Base-by-base conservation (phyloP, 2,113 vertebrate species). In the Charina bottae region DNA sequence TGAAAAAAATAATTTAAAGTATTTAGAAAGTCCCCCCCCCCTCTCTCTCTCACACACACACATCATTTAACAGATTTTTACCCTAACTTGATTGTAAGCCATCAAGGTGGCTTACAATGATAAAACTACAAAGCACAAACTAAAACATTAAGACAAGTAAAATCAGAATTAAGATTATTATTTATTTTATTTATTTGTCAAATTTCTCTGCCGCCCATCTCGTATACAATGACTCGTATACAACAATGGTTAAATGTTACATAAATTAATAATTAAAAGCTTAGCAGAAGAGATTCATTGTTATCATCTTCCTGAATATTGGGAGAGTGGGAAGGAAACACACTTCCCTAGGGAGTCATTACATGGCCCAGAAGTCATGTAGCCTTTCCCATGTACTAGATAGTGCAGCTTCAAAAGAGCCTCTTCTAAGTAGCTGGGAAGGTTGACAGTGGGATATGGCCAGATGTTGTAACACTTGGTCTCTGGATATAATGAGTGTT, bases 51-150 rank as follows among this genome's bases (percentile, higher is more conserved):
- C 21, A 88, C 88, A 95, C 89, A 90, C 90, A 68, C 93, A 55
- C 90, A 53, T 94, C 89, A 89, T 93, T 33, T 13, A 56, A 93
- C 89, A 93, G 90, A 92, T 93, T 91, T 94, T 89, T 95, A 46
- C 55, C 49, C 62, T 68, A 68, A 68, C 28, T 62, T 62, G 15
- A 1, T 68, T 68, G n/a, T n/a, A 12, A 68, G n/a, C 64, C 64
- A 68, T 68, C n/a, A 68, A 68, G 4, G 11, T n/a, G 62, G 11
- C 28, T 68, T 68, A 68, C n/a, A 68, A 68, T 12, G n/a, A 68
- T n/a, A 68, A 15, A 68, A 68, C 12, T 68, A 68, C 15, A 68
- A 68, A 68, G 12, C 64, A 6, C 64, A 68, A 15, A 68, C n/a
- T 4, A 68, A 68, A 68, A n/a, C 28, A 68, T 68, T n/a, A 68